These are phyloP conservation scores for Rhincodon typus DNA, from an alignment of 2,797 vertebrate species.

Conservation along the genomic window DNA sequence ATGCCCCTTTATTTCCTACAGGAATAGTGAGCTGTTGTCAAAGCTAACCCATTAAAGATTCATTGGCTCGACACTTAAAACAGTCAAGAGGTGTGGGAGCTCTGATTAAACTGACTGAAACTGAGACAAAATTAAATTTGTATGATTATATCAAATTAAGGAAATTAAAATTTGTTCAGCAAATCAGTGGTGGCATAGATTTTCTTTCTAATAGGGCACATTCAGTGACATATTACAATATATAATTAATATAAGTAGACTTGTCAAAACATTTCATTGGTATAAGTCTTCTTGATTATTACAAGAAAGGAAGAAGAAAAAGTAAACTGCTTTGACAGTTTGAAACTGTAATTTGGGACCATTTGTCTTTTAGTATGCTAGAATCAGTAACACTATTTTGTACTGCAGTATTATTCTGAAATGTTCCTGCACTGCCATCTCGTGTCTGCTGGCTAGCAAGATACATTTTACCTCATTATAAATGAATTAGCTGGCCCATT, in stretches of 20 bases:
- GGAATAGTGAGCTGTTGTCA: background rate
- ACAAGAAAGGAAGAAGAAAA: background rate
- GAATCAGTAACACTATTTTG: background rate
- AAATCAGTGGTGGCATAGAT: background rate
- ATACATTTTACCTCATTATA: background rate
- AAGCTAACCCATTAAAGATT: slow-evolving; percentile 14
- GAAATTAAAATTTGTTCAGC: background rate
- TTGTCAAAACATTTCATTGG: background rate
- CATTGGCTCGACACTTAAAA: background rate
- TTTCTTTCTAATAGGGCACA: background rate
- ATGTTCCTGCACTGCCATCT: slow-evolving; percentile 22
- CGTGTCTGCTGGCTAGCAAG: background rate
- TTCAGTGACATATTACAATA: background rate
- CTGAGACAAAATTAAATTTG: background rate
- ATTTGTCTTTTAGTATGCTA: background rate
- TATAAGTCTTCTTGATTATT: background rate
- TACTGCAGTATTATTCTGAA: background rate
- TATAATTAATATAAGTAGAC: background rate
- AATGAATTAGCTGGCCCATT: background rate
- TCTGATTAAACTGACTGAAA: background rate
- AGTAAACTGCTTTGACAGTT: background rate
- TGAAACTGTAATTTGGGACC: background rate
- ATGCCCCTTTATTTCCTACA: background rate
- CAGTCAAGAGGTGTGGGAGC: background rate
- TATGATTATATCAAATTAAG: background rate